These are phyloP conservation scores for Onthophagus sagittarius DNA, from an alignment of 2,888 invertebrate genomes.

Conservation along the genomic window DNA sequence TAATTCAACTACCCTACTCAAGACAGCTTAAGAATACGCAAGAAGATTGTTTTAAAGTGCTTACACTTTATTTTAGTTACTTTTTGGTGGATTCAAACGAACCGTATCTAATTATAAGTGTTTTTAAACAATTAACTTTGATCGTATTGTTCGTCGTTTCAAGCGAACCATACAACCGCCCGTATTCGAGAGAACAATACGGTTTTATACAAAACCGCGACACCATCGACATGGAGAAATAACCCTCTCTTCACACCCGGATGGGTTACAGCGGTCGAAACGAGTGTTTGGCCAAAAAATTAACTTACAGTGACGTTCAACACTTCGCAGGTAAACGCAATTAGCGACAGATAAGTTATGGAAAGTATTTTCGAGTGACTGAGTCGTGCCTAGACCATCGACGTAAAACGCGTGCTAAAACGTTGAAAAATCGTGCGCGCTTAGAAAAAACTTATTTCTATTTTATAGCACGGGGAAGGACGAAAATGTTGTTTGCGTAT, in stretches of 20 bases:
- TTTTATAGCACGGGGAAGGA: slow-evolving; percentile 27
- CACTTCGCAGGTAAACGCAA: slow-evolving; percentile 29
- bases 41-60: too few relatives aligned
- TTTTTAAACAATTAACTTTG: neutral
- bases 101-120: neutral
- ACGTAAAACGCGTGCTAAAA: slow-evolving; percentile 18
- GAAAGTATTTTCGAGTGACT: slow-evolving; percentile 28
- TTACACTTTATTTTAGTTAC: neutral
- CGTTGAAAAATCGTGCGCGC: neutral
- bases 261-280: slow-evolving; percentile 20
- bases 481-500: slow-evolving; percentile 29
- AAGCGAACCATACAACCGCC: neutral
- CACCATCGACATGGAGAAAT: slow-evolving; percentile 16
- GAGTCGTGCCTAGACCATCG: slow-evolving; percentile 21
- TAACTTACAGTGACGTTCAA: slow-evolving; percentile 17
- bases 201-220: slow-evolving; percentile 5
- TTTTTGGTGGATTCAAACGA: neutral
- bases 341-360: slow-evolving; percentile 30
- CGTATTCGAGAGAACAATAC: slow-evolving; percentile 15
- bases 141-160: neutral
- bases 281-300: slow-evolving; percentile 15
- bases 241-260: slow-evolving; percentile 15
- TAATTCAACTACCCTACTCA: too few relatives aligned
- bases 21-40: too few relatives aligned
- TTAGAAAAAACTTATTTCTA: slow-evolving; percentile 29